Evolutionary conservation across 1,140 invertebrate genomes (phyloP), one percentile per base, ranked within the genome.

Genomic region (Drosophila parabipectinata): DNA sequence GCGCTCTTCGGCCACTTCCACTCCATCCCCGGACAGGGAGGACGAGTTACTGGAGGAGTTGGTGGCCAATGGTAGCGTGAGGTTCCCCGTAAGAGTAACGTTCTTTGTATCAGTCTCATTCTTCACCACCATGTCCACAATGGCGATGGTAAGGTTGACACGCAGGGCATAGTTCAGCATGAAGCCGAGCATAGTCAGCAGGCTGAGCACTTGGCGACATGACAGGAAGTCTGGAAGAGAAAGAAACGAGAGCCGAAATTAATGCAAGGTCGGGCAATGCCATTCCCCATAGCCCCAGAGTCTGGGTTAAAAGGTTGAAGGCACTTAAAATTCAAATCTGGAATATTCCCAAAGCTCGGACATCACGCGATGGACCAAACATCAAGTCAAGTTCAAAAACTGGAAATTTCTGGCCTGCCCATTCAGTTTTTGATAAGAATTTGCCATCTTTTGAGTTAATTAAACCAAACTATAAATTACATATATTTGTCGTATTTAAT

Each of bases 81-180:
- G 91, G 91, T 92, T 79, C 24, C 34, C 56, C 51, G 48, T 0
- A 9, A 73, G 32, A 64, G 92, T 93, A 15, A 85, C 15, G 21
- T 64, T 83, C 3, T 21, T 24, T 32, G 24, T 87, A 91, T 26
- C 90, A 84, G 77, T 93, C 92, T 64, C 53, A 92, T 93, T 77
- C 53, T 77, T 77, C 39, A 64, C 45, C 7, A 96, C 94, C 97
- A 98, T 98, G 64, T 95, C 96, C 7, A 98, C 96, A 53, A 98
- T 97, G 60, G 97, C 96, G 45, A 98, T 97, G 58, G 96, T 97
- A 12, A 98, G 93, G 92, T 98, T 98, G 3, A 98, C 96, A 32
- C 97, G 93, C 10, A 98, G 92, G 92, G 97, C 96, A 93, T 98
- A 98, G 90, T 97, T 97, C 92, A 97, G 93, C 95, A 97, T 97